Base-by-base conservation (phyloP, 2,797 vertebrate genomes). In the Salarias fasciatus region DNA sequence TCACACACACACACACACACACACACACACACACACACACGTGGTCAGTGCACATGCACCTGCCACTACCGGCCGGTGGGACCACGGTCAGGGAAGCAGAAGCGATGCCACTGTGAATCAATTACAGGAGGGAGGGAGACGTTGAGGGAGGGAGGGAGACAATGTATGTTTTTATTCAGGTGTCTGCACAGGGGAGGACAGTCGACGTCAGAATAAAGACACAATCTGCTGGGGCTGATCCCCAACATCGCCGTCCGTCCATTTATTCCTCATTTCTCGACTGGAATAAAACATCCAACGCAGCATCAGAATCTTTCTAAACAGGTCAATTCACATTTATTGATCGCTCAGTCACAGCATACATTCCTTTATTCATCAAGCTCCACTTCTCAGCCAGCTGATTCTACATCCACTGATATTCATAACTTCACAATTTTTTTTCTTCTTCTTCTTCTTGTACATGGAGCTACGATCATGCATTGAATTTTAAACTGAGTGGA, bases 261-360 rank as follows among this genome's bases (percentile, higher is more conserved):
- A 37, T 67, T 46, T 36, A 13, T 18, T 29, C 44, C 52, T 36
- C 33, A 48, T 47, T 40, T 42, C 51, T 35, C 8, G 68, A 14
- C 38, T 15, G 18, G 35, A 38, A 36, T 31, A 54, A 45, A 52
- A 36, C 31, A 55, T 11, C 5, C 71, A 53, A 61, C 43, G 46
- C 53, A 65, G 69, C 72, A 67, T 63, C 56, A 14, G 3, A 44
- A 69, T 63, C 50, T 14, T 6, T 5, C 44, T 45, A 88, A 84
- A 74, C 71, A 87, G 76, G 83, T 88, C 86, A 83, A 55, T 58
- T 64, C 77, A 82, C 76, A 74, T 82, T 60, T 67, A 55, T 58
- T 24, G 61, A 70, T 49, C 75, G 61, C 71, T 18, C 53, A 45
- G 44, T 78, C 41, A 42, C 14, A 4, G 14, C 14, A 46, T 31